Evolutionary conservation across 2,888 invertebrate species (phyloP), one percentile per base, ranked within the genome.

Genomic region (Drosophila nigricruria): DNA sequence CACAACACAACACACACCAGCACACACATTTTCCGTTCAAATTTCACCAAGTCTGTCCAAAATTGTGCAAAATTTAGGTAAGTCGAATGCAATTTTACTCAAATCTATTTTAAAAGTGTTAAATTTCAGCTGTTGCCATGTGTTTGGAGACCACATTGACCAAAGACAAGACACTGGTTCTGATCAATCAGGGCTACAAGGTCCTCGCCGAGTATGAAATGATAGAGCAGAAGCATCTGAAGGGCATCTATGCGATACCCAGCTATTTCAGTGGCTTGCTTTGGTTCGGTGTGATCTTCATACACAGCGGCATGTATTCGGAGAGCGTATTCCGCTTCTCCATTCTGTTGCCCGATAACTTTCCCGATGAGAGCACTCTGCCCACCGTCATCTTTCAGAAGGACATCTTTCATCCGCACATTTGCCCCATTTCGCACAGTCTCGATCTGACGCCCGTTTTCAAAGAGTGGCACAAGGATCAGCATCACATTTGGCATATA

Each of bases 301-400:
- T 98, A 60, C 95, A 97, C 86, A 95, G 96, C 92, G 98, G 98
- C 25, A 93, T 95, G 75, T 99, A 98, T 93, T 96, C 96, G 93
- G 97, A 97, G 77, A 98, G 97, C 69, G 95, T 98, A 61, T 98
- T 98, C 92, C 95, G 98, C 86, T 99, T 99, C 93, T 96, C 95
- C 72, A 94, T 99, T 78, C 94, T 95, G 81, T 94, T 99, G 91
- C 97, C 98, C 64, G 96, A 97, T 73, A 96, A 95, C 83, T 99
- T 98, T 93, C 99, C 98, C 4, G 85, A 90, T 4, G 89, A 86
- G 0, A 61, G 63, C 54, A 67, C 66, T 2, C 53, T 88, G 45
- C 92, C 91, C 40, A 95, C 95, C 90, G 94, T 98, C 52, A 94
- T 95, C 77, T 98, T 98, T 93, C 95, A 97, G 93, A 95, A 96